A percentile compares a stretch with the other conserved stretches of the same genome.
These are phyloP conservation scores for Drusus annulatus DNA, from an alignment of 1,140 invertebrate genomes.

Conservation along the genomic window DNA sequence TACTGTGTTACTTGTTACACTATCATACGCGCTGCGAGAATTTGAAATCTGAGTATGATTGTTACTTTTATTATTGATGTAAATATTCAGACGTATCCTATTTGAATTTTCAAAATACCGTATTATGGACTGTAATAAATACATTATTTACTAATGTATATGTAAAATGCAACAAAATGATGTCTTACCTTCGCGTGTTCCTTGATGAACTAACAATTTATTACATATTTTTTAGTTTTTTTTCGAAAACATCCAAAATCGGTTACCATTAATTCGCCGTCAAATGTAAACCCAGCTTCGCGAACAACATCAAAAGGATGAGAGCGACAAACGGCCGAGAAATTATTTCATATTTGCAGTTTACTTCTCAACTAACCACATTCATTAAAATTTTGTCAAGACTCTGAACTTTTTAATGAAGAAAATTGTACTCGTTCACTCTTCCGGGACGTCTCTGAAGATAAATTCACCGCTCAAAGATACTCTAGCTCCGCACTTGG, in stretches of 20 bases:
- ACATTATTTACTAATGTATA: no score
- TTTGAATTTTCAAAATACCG: no score
- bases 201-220: no score
- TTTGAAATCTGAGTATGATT: no score
- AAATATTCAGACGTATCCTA: no score
- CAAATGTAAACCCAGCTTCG: neutral
- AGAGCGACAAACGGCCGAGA: neutral
- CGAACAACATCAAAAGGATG: neutral
- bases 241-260: neutral
- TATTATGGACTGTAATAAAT: no score
- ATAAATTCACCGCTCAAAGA: slow-evolving; percentile 2
- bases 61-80: no score
- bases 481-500: neutral
- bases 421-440: slow-evolving; percentile 20
- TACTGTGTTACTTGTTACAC: neutral
- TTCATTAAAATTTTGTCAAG: slow-evolving; percentile 21
- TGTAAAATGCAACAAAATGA: no score
- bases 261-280: neutral
- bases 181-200: no score
- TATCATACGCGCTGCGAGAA: neutral
- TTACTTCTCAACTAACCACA: slow-evolving; percentile 23
- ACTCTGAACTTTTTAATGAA: slow-evolving; percentile 22
- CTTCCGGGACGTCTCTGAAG: slow-evolving; percentile 2
- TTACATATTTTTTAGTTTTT: no score
- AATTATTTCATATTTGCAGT: neutral